Evolutionary conservation across 2,888 invertebrate species (phyloP).

Genomic region (Rotaria macrura): DNA sequence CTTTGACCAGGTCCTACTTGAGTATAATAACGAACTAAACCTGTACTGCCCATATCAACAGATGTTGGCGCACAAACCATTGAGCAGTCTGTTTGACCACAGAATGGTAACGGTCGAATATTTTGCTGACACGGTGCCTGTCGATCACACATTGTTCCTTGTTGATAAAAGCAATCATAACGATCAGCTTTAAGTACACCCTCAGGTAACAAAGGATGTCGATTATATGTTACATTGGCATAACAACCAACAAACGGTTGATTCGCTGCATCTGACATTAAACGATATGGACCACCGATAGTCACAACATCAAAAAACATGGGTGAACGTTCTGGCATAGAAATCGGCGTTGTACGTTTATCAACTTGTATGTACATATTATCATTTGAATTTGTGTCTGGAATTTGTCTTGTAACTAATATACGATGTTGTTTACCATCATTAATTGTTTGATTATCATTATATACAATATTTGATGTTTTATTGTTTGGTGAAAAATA

Average conservation of each 20-base stretch:
- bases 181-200: not conserved
- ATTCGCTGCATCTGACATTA: not conserved
- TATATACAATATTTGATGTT: not conserved
- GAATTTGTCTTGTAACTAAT: not conserved
- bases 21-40: not conserved
- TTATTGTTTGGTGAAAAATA: not conserved
- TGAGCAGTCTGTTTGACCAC: not conserved
- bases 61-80: slow-evolving; percentile 8
- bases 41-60: not conserved
- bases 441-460: not conserved
- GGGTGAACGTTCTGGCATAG: not conserved
- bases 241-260: not conserved
- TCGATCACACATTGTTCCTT: not conserved
- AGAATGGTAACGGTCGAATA: not conserved
- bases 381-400: not conserved
- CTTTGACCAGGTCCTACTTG: not conserved
- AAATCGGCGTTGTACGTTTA: not conserved
- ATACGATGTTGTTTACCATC: not conserved
- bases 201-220: slow-evolving; percentile 4
- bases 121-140: not conserved
- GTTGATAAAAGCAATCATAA: slow-evolving; percentile 20
- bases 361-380: slow-evolving; percentile 10
- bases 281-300: not conserved
- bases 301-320: slow-evolving; percentile 14
- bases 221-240: slow-evolving; percentile 12